Conservation (phyloP, 2,113 vertebrate genomes). For the Eptatretus burgeri region DNA sequence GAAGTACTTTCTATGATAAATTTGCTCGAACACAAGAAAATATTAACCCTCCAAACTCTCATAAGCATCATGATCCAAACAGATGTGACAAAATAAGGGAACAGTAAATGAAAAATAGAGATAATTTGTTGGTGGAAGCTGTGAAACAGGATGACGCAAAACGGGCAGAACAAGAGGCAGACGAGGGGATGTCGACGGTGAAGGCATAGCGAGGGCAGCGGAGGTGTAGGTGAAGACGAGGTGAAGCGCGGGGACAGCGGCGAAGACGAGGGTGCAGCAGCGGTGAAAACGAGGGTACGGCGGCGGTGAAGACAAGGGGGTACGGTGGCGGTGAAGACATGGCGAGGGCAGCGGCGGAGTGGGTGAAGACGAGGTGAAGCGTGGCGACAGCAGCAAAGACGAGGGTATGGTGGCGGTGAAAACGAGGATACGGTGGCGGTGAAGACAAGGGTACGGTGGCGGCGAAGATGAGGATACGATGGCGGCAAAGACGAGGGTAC, state of each 20-base stretch:
- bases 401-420: not conserved
- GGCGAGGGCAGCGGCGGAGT: too few relatives aligned
- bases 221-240: too few relatives aligned
- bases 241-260: constrained; percentile 8
- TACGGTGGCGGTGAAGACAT: constrained; percentile 1
- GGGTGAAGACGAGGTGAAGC: too few relatives aligned
- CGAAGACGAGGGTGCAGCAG: not conserved
- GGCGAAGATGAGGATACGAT: not conserved
- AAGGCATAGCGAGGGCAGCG: too few relatives aligned
- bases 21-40: constrained; percentile 13
- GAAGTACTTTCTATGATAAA: constrained; percentile 13
- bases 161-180: too few relatives aligned
- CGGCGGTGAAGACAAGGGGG: constrained; percentile 2
- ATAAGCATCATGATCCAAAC: constrained; percentile 8
- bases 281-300: not conserved
- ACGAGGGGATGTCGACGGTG: too few relatives aligned
- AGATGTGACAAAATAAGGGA: too few relatives aligned
- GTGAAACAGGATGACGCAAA: not conserved
- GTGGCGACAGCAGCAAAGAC: constrained; percentile 8
- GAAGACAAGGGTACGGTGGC: not conserved
- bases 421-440: constrained; percentile 1
- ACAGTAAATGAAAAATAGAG: constrained; percentile 6
- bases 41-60: constrained; percentile 13
- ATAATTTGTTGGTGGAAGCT: not conserved
- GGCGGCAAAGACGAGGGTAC: not conserved